phyloP scores from a whole-genome alignment of 1,140 invertebrate species.

The Drosophila azteca region DNA sequence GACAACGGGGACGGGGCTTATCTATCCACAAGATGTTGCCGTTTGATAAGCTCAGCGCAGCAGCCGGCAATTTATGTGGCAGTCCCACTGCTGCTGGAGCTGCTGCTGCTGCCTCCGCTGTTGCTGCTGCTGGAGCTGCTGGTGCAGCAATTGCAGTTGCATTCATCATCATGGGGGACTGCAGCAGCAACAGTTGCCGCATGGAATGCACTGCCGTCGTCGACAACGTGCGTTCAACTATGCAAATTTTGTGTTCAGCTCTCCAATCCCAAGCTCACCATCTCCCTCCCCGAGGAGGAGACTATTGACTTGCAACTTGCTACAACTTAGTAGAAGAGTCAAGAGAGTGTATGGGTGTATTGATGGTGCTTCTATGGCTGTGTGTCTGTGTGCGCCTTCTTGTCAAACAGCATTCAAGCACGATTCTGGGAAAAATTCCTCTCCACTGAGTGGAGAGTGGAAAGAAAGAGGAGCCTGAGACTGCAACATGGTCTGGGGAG shows the following conservation, averaged over 20 bases:
- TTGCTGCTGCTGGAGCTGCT: conserved; percentile 30
- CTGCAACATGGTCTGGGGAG: conserved; percentile 53
- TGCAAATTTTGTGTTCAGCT: conserved; percentile 68
- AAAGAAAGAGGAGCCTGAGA: conserved; percentile 2
- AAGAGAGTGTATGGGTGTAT: conserved; percentile 31
- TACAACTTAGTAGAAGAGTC: conserved; percentile 71
- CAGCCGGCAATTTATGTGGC: conserved; percentile 74
- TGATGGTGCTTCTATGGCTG: conserved; percentile 21
- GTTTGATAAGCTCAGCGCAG: conserved; percentile 75
- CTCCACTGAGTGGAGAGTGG: conserved; percentile 58
- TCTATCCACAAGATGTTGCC: conserved; percentile 81
- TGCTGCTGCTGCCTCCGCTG: conserved; percentile 29
- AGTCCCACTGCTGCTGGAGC: conserved; percentile 21
- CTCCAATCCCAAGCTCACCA: conserved; percentile 16
- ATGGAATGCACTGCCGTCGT: conserved; percentile 59
- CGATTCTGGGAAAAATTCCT: conserved; percentile 82
- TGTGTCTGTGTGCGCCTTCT: conserved; percentile 51
- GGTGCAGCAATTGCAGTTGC: conserved; percentile 35
- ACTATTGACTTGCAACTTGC: conserved; percentile 78
- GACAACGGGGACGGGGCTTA: conserved; percentile 44
- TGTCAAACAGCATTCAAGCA: conserved; percentile 83
- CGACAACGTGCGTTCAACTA: conserved; percentile 76
- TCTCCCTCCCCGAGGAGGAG: conserved; percentile 10
- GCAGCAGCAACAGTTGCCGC: conserved; percentile 69
- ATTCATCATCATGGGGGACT: conserved; percentile 6